A percentile compares a stretch with the other conserved stretches of the same genome.
phyloP scores from a whole-genome alignment of 1,140 invertebrate species.

The Conopomorpha cramerella region DNA sequence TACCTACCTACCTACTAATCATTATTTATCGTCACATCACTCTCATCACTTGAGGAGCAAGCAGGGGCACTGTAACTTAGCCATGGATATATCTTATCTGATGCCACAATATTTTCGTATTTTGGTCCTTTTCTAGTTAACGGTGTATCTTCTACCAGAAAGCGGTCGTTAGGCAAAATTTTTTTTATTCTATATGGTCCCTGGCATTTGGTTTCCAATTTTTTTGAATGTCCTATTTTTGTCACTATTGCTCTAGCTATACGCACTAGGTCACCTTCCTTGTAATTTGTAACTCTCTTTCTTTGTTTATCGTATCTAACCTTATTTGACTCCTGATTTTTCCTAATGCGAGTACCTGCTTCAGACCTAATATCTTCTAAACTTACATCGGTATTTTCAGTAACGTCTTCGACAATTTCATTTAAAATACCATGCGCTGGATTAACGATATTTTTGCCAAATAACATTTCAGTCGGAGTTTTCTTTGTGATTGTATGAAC shows the following conservation, averaged over 20 bases:
- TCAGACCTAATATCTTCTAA: slow-evolving; percentile 1
- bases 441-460: background rate
- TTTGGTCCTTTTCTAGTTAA: slow-evolving; percentile 1
- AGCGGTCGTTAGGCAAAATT: slow-evolving; percentile 2
- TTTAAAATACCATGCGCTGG: background rate
- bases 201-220: slow-evolving; percentile 5
- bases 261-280: slow-evolving; percentile 3
- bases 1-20: too few relatives aligned
- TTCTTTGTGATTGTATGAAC: background rate
- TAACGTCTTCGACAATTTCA: background rate
- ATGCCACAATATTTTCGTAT: slow-evolving; percentile 2
- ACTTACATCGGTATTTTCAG: background rate
- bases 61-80: background rate
- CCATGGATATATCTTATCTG: slow-evolving; percentile 4
- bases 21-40: too few relatives aligned
- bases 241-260: background rate
- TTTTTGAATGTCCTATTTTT: slow-evolving; percentile 4
- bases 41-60: slow-evolving; percentile 1
- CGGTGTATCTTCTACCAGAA: slow-evolving; percentile 2
- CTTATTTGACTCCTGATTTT: slow-evolving; percentile 1
- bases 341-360: background rate
- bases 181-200: slow-evolving; percentile 4
- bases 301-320: background rate
- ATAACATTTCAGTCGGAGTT: slow-evolving; percentile 1
- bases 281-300: background rate